Conservation (phyloP, 2,797 vertebrate species). For the Lophura swinhoii region DNA sequence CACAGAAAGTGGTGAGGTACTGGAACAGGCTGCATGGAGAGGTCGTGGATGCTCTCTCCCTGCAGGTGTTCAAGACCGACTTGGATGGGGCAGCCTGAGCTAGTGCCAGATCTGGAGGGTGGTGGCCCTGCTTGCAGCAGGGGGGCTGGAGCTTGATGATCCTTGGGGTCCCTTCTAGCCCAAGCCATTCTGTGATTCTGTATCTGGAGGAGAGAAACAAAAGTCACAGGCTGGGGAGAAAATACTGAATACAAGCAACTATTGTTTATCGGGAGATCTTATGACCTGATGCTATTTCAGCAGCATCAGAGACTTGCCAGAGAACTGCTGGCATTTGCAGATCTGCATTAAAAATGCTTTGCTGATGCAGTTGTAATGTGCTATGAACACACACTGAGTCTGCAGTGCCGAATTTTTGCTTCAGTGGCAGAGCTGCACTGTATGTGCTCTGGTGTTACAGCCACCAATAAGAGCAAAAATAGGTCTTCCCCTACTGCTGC, state of each 20-base stretch:
- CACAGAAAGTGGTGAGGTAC: no score
- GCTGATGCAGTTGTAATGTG: conserved; percentile 6
- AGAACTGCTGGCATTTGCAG: conserved; percentile 52
- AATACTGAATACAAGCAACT: conserved; percentile 38
- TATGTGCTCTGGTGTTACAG: neutral
- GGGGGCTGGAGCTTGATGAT: no score
- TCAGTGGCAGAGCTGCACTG: neutral
- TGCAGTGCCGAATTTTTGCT: neutral
- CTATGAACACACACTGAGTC: neutral
- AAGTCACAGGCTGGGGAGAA: neutral
- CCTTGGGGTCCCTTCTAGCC: no score
- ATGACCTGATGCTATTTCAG: conserved; percentile 56
- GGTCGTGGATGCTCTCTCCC: no score
- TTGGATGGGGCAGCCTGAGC: no score
- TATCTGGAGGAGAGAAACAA: neutral
- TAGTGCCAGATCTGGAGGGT: no score
- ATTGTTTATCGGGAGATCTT: conserved; percentile 51
- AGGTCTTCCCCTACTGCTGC: neutral
- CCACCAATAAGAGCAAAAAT: neutral
- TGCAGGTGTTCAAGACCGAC: no score
- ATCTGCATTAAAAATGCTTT: neutral
- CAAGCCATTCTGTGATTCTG: no score
- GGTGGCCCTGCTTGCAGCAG: no score
- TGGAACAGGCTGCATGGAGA: no score
- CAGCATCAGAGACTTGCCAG: neutral